phyloP scores from a whole-genome alignment of 2,888 invertebrate genomes.

The Nomada fabriciana region DNA sequence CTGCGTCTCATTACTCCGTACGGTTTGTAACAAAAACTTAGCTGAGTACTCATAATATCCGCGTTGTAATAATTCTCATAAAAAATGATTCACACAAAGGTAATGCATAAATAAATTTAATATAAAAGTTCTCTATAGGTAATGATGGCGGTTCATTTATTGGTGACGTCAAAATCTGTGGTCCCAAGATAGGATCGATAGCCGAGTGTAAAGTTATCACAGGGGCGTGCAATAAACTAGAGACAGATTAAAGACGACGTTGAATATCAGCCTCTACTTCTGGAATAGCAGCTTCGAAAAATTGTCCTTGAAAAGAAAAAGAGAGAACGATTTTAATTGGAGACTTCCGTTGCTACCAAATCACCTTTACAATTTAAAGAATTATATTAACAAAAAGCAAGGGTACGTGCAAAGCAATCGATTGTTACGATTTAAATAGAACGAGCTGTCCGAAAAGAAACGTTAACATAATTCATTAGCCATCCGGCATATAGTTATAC shows the following conservation, averaged over 20 bases:
- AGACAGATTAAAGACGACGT: constrained; percentile 29
- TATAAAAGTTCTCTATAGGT: background rate
- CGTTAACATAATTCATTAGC: background rate
- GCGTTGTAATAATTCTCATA: background rate
- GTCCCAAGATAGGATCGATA: constrained; percentile 39
- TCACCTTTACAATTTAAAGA: too few species aligned
- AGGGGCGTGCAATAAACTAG: constrained; percentile 10
- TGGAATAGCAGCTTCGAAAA: background rate
- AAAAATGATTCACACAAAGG: background rate
- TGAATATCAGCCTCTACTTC: background rate
- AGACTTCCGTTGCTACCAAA: too few species aligned
- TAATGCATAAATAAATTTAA: background rate
- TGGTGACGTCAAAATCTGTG: constrained; percentile 29
- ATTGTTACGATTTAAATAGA: background rate
- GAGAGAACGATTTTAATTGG: too few species aligned
- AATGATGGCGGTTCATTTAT: constrained; percentile 3
- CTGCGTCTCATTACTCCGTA: background rate
- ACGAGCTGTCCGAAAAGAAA: background rate
- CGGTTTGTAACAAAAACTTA: background rate
- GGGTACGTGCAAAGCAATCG: background rate
- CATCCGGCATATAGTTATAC: background rate
- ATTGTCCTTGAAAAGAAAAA: background rate
- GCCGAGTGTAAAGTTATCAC: constrained; percentile 31
- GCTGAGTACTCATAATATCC: background rate
- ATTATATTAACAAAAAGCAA: too few species aligned